phyloP scores from a whole-genome alignment of 2,888 invertebrate species.

The Orthonychiurus folsomi region DNA sequence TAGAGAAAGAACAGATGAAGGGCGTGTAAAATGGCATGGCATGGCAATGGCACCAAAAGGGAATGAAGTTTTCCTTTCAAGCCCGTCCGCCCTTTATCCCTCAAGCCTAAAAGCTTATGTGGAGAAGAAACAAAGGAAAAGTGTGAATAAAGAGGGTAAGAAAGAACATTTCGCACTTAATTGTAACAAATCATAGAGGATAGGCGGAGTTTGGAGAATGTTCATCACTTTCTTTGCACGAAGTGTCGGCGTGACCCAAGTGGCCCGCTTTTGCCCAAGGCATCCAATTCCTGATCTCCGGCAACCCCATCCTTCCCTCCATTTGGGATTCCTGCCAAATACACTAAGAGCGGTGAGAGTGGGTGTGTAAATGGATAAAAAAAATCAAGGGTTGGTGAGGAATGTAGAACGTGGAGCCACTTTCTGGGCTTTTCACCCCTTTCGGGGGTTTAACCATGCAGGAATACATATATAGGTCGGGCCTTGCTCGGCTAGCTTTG shows the following conservation, averaged over 20 bases:
- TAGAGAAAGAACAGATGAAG: not conserved
- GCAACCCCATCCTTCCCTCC: too few relatives aligned
- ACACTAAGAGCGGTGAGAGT: not conserved
- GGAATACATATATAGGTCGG: too few relatives aligned
- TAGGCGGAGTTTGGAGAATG: constrained; percentile 9
- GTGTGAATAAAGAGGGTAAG: constrained; percentile 8
- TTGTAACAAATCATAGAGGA: constrained; percentile 23
- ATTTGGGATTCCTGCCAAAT: not conserved
- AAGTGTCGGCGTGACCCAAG: not conserved
- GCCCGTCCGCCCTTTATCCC: too few relatives aligned
- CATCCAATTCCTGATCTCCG: not conserved
- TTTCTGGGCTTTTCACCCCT: too few relatives aligned
- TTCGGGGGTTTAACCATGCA: too few relatives aligned
- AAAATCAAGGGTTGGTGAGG: not conserved
- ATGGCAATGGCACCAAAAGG: too few relatives aligned
- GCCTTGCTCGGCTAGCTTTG: too few relatives aligned
- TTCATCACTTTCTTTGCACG: constrained; percentile 13
- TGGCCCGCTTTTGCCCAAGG: not conserved
- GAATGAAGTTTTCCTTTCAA: too few relatives aligned
- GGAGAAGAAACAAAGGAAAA: constrained; percentile 9
- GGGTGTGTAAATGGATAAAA: not conserved
- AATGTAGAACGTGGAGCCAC: not conserved
- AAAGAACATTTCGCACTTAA: constrained; percentile 13
- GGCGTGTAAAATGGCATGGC: not conserved
- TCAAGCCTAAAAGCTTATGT: not conserved